Base-by-base conservation (phyloP, 2,888 invertebrate species). In the Tanypteryx hageni region DNA sequence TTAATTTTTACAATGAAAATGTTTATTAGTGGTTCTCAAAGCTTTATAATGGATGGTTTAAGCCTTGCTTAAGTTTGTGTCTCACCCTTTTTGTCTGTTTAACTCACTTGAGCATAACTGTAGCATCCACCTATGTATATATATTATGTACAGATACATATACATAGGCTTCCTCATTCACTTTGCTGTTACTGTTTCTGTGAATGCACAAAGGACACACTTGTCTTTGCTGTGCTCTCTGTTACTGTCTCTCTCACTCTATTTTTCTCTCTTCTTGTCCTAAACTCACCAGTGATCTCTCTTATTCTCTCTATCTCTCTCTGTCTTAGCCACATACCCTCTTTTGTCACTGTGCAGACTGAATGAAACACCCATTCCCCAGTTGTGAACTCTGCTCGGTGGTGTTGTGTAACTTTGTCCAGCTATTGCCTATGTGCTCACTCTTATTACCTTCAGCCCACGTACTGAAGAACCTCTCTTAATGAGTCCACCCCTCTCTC, bases 401-500 rank as follows among this genome's bases (percentile, higher is more conserved):
- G 89, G 64, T 89, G 89, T 89, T 18, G 64, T 89, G 89, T 89
- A 64, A 64, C 44, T 89, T 64, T 89, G 89, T 89, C 44, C 89
- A 89, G 89, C 89, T 89, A 64, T 89, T 89, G 89, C 89, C 89
- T 89, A 44, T 89, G 68, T 89, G 64, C 76, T 89, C 89, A 68
- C 89, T 89, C 44, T 89, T 7, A 64, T 89, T 18, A 3, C 76
- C 89, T 89, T 89, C 89, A 76, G 64, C 89, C 89, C 89, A 89
- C 64, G 11, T 68, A 89, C 89, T 89, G 44, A 68, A 89, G 89
- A 61, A 61, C 89, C 89, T 64, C 89, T n/a, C 59, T 59, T 86
- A 59, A n/a, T 86, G 14, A 89, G 64, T 44, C 61, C 61, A 9
- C 44, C 14, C 27, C 61, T 44, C 16, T 68, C 64, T 68, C 89